Evolutionary conservation across 2,113 vertebrate genomes (phyloP).

Genomic region (Erythrocebus patas): DNA sequence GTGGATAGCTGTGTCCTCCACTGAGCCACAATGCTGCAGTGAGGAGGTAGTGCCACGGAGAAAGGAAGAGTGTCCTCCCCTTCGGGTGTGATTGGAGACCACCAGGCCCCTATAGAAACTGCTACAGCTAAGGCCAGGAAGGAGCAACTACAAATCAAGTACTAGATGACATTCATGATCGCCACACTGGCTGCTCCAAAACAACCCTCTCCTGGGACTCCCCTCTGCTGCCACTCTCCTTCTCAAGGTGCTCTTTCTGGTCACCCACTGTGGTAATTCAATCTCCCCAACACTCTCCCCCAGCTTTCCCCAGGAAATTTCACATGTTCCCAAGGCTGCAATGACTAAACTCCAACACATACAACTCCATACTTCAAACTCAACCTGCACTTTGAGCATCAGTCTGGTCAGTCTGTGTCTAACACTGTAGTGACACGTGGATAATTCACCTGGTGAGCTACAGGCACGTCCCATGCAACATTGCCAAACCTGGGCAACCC

Average conservation of each 20-base stretch:
- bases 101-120: background rate
- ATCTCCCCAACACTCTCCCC: background rate
- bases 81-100: background rate
- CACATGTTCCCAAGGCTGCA: background rate
- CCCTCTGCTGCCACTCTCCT: fast-evolving
- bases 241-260: background rate
- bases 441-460: background rate
- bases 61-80: too few relatives aligned
- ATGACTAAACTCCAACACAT: background rate
- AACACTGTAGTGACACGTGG: fast-evolving
- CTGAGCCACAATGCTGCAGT: fast-evolving
- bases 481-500: background rate
- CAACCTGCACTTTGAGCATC: background rate
- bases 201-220: background rate
- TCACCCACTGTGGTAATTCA: background rate
- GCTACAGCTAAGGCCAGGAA: background rate
- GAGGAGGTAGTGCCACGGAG: background rate
- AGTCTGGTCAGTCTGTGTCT: background rate
- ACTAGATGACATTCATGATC: fast-evolving
- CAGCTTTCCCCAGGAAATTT: background rate
- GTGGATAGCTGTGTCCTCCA: too few relatives aligned
- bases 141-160: background rate
- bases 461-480: too few relatives aligned
- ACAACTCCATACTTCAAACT: background rate
- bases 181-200: fast-evolving